Conservation (phyloP, 2,888 invertebrate genomes). For the Sinelater perroti region DNA sequence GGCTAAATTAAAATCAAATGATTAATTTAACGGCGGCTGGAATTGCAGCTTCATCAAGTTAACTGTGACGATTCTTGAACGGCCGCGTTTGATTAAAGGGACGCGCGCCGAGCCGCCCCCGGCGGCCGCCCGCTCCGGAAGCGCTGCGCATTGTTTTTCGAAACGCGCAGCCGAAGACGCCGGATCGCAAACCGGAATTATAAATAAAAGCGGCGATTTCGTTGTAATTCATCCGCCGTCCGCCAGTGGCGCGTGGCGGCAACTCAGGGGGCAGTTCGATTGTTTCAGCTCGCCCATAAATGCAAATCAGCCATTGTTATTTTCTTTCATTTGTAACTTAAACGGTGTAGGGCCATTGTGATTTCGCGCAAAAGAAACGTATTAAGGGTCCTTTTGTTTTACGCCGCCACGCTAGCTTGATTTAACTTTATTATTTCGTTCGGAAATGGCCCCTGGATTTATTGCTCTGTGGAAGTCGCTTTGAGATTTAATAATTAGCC, state of each 20-base stretch:
- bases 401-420: slow-evolving; percentile 54
- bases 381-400: slow-evolving; percentile 55
- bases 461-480: slow-evolving; percentile 48
- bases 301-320: slow-evolving; percentile 56
- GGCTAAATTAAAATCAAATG: slow-evolving; percentile 59
- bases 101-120: slow-evolving; percentile 26
- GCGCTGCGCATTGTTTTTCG: not conserved
- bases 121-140: not conserved
- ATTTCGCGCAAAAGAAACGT: slow-evolving; percentile 53
- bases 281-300: slow-evolving; percentile 55
- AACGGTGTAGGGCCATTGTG: slow-evolving; percentile 51
- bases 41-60: slow-evolving; percentile 57
- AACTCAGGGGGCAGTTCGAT: slow-evolving; percentile 47
- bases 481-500: slow-evolving; percentile 44
- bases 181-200: not conserved
- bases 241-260: slow-evolving; percentile 29
- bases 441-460: slow-evolving; percentile 56
- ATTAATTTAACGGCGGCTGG: slow-evolving; percentile 57
- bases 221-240: slow-evolving; percentile 33
- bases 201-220: slow-evolving; percentile 27
- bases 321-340: slow-evolving; percentile 55
- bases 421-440: slow-evolving; percentile 53
- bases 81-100: slow-evolving; percentile 42
- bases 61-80: slow-evolving; percentile 49
- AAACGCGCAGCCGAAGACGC: no score